These are phyloP conservation scores for Agapornis canus DNA, from an alignment of 2,797 vertebrate species.

Conservation along the genomic window DNA sequence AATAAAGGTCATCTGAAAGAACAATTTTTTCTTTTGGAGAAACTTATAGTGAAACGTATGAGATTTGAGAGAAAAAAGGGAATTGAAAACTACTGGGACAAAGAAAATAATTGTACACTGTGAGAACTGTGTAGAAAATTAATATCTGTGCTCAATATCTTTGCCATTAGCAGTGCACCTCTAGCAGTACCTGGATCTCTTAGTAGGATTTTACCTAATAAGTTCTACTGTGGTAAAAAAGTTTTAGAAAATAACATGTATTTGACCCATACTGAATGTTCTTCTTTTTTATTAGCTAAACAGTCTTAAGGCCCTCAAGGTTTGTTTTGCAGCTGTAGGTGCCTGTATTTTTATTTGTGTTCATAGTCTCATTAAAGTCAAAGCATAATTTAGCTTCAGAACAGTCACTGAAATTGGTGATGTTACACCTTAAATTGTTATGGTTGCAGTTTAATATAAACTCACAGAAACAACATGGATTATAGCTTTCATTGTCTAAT, in stretches of 20 bases:
- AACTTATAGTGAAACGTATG: neutral
- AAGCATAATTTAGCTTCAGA: conserved; percentile 6
- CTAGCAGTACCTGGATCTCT: neutral
- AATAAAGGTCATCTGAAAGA: neutral
- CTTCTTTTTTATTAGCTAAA: neutral
- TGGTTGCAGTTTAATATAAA: conserved; percentile 17
- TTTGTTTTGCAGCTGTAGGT: neutral
- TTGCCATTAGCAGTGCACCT: neutral
- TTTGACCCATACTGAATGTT: neutral
- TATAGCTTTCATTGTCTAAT: conserved; percentile 45
- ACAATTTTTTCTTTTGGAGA: neutral
- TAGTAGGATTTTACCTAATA: neutral
- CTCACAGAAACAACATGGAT: conserved; percentile 8
- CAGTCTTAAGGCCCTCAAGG: neutral
- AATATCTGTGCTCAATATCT: neutral
- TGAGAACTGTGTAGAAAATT: neutral
- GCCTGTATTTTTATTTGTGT: neutral
- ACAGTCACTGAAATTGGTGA: neutral
- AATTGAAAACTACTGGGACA: neutral
- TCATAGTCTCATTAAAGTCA: conserved; percentile 2
- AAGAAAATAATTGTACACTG: neutral
- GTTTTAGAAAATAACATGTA: neutral
- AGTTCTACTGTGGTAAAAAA: neutral
- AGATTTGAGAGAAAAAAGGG: neutral
- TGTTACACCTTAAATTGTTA: conserved; percentile 4